Percentiles rank a stretch among this genome's conserved stretches.
Conservation (phyloP, 1,140 invertebrate genomes). For the Drosophila baimaii region DNA sequence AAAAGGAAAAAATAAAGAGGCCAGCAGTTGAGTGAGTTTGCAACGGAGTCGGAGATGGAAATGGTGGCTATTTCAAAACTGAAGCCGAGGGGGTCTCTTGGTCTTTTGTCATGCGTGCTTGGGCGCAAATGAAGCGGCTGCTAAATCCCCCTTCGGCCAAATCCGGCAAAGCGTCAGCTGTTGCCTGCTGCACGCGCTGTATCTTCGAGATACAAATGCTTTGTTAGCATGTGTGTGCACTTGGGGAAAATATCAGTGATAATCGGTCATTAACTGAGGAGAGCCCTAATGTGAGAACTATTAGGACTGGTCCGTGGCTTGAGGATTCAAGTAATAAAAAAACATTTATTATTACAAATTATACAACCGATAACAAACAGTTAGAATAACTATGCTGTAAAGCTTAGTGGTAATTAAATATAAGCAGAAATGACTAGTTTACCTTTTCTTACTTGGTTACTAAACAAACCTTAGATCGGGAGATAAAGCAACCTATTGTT, state of each 20-base stretch:
- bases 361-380: too few species aligned
- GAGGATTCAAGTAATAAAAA: too few species aligned
- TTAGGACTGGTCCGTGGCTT: too few species aligned
- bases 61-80: conserved; percentile 34
- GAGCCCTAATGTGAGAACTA: too few species aligned
- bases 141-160: conserved; percentile 41
- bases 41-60: conserved; percentile 39
- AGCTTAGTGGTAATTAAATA: too few species aligned
- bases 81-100: conserved; percentile 54
- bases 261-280: background rate
- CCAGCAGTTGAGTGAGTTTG: conserved; percentile 62
- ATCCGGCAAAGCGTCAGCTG: conserved; percentile 61
- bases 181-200: conserved; percentile 61
- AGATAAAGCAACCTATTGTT: background rate
- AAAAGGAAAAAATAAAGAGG: conserved; percentile 52
- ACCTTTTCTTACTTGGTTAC: too few species aligned
- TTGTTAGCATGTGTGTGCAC: conserved; percentile 35
- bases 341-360: too few species aligned
- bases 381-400: too few species aligned
- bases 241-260: background rate
- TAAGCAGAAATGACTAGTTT: too few species aligned
- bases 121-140: conserved; percentile 76
- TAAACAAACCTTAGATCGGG: background rate
- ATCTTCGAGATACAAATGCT: conserved; percentile 70
- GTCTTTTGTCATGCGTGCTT: conserved; percentile 80